phyloP scores from a whole-genome alignment of 2,888 invertebrate species.

The Unio pictorum region DNA sequence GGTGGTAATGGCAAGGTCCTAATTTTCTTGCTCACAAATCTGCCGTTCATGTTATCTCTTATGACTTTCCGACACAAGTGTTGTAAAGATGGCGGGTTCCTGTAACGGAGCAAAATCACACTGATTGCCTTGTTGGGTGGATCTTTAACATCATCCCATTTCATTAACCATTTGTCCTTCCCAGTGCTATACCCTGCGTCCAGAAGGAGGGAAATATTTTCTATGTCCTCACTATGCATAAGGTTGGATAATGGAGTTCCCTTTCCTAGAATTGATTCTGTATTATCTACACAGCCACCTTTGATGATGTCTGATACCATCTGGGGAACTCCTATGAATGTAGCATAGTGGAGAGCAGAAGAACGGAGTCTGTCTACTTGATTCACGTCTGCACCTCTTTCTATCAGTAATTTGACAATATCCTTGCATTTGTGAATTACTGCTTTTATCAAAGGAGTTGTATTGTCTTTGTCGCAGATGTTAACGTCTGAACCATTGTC shows the following conservation, averaged over 20 bases:
- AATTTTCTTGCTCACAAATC: too few relatives aligned
- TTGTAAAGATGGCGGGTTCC: too few relatives aligned
- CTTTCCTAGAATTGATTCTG: neutral
- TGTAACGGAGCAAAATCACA: too few relatives aligned
- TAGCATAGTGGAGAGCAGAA: slow-evolving; percentile 6
- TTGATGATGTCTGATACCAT: slow-evolving; percentile 1
- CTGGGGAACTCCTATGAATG: slow-evolving; percentile 1
- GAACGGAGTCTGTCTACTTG: neutral
- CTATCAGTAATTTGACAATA: slow-evolving; percentile 36
- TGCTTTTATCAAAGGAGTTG: slow-evolving; percentile 48
- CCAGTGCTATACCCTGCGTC: slow-evolving; percentile 1
- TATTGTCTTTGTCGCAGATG: slow-evolving; percentile 43
- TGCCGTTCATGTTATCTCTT: too few relatives aligned
- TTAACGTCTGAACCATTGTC: slow-evolving; percentile 42
- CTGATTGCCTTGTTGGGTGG: too few relatives aligned
- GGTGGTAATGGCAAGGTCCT: too few relatives aligned
- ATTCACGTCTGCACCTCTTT: slow-evolving; percentile 27
- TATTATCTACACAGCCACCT: slow-evolving; percentile 1
- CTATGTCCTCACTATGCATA: slow-evolving; percentile 2
- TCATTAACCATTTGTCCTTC: slow-evolving; percentile 2
- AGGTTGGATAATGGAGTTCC: slow-evolving; percentile 4
- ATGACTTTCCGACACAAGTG: too few relatives aligned
- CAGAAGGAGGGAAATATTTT: slow-evolving; percentile 1
- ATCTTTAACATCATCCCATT: neutral
- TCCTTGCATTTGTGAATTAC: slow-evolving; percentile 29